A percentile compares a stretch with the other conserved stretches of the same genome.
Conservation (phyloP, 2,113 vertebrate genomes). For the Illadopsis cleaveri region DNA sequence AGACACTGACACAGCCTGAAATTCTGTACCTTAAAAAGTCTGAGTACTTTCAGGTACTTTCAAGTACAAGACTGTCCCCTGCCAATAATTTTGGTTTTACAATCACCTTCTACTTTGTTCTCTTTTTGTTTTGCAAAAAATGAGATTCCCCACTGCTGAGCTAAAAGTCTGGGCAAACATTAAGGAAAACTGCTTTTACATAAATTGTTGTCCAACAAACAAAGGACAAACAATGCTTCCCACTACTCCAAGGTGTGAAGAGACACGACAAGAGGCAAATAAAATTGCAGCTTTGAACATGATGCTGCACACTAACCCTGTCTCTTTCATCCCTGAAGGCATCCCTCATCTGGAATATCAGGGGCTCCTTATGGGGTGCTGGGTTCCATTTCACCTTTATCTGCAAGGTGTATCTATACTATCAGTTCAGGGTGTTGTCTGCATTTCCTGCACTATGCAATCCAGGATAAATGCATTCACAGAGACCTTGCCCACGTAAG, state of each 20-base stretch:
- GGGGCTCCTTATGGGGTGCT: neutral
- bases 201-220: slow-evolving; percentile 29
- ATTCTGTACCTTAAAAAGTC: neutral
- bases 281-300: neutral
- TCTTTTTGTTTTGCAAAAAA: slow-evolving; percentile 3
- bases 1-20: neutral
- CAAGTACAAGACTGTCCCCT: neutral
- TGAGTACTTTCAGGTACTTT: neutral
- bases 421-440: neutral
- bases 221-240: neutral
- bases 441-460: neutral
- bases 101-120: slow-evolving; percentile 20
- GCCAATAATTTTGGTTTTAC: slow-evolving; percentile 5
- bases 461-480: neutral
- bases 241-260: neutral
- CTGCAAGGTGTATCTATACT: neutral
- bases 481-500: neutral
- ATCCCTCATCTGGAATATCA: neutral
- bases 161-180: neutral
- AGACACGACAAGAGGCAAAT: neutral
- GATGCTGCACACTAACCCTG: neutral
- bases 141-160: neutral
- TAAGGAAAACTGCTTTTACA: neutral
- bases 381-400: neutral
- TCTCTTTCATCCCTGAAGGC: neutral